phyloP scores from a whole-genome alignment of 2,888 invertebrate genomes.

The Bedellia somnulentella region DNA sequence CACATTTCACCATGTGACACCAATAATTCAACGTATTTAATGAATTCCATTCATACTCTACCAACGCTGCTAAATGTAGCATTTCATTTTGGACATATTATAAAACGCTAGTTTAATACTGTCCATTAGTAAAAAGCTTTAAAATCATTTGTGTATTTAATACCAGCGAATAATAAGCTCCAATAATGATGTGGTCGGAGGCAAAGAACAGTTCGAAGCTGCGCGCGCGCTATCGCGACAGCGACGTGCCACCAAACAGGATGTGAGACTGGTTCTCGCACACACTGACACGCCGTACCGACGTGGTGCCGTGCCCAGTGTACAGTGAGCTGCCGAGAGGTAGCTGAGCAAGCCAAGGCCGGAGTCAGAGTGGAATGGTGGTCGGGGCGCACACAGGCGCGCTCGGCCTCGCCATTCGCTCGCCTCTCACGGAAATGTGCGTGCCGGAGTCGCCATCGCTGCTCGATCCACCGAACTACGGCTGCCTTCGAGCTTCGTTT shows the following conservation, averaged over 20 bases:
- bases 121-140: too few relatives aligned
- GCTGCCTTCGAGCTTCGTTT: conserved; percentile 1
- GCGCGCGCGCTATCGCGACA: conserved; percentile 16
- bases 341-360: not conserved
- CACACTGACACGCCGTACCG: conserved; percentile 15
- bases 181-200: too few relatives aligned
- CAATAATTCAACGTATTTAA: too few relatives aligned
- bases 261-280: conserved; percentile 59
- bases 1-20: too few relatives aligned
- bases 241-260: conserved; percentile 53
- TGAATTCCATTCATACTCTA: too few relatives aligned
- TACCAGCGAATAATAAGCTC: too few relatives aligned
- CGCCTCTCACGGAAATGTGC: conserved; percentile 55
- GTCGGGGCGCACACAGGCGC: conserved; percentile 23
- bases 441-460: conserved; percentile 30
- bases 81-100: too few relatives aligned
- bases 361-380: not conserved
- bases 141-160: too few relatives aligned
- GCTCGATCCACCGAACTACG: conserved; percentile 4
- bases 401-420: conserved; percentile 37
- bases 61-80: too few relatives aligned
- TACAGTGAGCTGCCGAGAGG: not conserved
- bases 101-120: too few relatives aligned
- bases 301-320: conserved; percentile 5
- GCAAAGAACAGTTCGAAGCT: conserved; percentile 37